Evolutionary conservation across 2,113 vertebrate species (phyloP).

Genomic region (Motacilla alba): DNA sequence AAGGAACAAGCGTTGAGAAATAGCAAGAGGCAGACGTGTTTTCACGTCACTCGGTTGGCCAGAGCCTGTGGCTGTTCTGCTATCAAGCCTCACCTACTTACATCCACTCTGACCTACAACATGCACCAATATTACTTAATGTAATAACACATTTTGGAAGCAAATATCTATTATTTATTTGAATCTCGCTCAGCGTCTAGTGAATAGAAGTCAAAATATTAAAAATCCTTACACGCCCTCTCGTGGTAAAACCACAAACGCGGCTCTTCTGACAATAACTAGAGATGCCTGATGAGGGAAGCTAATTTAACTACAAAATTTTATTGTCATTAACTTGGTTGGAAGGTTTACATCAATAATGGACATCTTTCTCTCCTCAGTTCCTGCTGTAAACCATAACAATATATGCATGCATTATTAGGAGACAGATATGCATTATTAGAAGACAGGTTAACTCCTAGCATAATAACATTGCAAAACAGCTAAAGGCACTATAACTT

Average conservation of each 20-base stretch:
- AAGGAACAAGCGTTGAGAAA: background rate
- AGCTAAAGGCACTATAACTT: background rate
- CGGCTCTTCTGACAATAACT: background rate
- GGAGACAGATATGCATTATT: background rate
- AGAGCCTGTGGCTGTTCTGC: background rate
- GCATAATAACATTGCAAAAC: background rate
- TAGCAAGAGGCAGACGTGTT: background rate
- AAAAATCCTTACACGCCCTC: conserved; percentile 65
- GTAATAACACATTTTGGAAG: background rate
- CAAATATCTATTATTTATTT: background rate
- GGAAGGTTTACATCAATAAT: background rate
- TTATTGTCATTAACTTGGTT: background rate
- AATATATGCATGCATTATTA: background rate
- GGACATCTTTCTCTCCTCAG: background rate
- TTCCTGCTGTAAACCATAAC: background rate
- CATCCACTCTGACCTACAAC: background rate
- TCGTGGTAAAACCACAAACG: conserved; percentile 41
- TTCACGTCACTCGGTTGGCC: background rate
- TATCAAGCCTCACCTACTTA: background rate
- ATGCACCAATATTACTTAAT: background rate
- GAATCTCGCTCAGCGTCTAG: background rate
- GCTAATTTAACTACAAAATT: background rate
- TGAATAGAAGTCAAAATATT: background rate
- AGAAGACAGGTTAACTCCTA: background rate
- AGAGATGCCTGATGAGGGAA: background rate